These are phyloP conservation scores for Neotoxoptera formosana DNA, from an alignment of 1,140 invertebrate species.

Conservation along the genomic window DNA sequence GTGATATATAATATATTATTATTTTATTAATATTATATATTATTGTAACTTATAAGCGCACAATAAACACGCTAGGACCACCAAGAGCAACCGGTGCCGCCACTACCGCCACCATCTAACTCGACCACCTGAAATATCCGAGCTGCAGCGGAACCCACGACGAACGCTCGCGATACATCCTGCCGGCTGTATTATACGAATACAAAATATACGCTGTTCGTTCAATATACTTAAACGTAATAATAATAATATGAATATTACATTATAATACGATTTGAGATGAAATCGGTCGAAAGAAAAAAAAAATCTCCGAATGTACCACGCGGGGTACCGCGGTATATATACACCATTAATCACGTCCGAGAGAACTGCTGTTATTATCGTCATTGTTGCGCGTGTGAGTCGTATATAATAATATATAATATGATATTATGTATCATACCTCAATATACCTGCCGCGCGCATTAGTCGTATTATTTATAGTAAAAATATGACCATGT, in stretches of 20 bases:
- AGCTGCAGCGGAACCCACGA: background rate
- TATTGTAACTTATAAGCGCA: background rate
- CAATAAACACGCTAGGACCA: background rate
- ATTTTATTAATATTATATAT: slow-evolving; percentile 9
- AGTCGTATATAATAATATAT: background rate
- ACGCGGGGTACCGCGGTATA: background rate
- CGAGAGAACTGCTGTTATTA: slow-evolving; percentile 4
- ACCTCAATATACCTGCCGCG: slow-evolving; percentile 2
- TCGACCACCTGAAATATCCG: background rate
- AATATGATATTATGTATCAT: slow-evolving; percentile 6
- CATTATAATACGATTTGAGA: background rate
- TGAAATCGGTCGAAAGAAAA: background rate
- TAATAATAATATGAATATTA: background rate
- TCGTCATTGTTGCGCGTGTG: background rate
- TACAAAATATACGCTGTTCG: background rate
- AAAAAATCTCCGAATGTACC: slow-evolving; percentile 14
- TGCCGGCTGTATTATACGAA: background rate
- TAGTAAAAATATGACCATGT: background rate
- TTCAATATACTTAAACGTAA: background rate
- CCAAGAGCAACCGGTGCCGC: too few species aligned
- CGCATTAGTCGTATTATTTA: slow-evolving; percentile 9
- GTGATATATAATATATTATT: background rate
- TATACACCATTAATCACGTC: slow-evolving; percentile 2
- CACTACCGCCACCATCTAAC: background rate
- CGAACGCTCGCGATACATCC: background rate